Percentiles rank a stretch among this genome's conserved stretches.
Evolutionary conservation across 2,888 invertebrate genomes (phyloP).

Genomic region (Antheraea assamensis): DNA sequence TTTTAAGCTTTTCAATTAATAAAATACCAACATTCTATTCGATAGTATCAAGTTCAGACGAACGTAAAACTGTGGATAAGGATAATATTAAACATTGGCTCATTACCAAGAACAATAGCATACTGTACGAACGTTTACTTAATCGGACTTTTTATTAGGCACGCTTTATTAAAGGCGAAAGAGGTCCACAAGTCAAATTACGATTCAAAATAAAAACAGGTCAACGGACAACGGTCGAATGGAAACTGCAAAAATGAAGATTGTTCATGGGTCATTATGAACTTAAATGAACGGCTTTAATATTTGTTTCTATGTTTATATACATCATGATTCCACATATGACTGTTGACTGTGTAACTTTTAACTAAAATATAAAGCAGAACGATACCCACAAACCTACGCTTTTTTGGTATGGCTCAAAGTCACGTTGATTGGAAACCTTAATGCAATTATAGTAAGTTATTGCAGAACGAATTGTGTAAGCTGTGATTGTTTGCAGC

Average conservation of each 20-base stretch:
- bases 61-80: conserved; percentile 45
- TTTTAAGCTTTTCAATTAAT: neutral
- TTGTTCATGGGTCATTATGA: conserved; percentile 78
- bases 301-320: neutral
- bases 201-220: conserved; percentile 64
- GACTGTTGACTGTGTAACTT: neutral
- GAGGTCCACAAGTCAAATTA: conserved; percentile 66
- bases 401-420: neutral
- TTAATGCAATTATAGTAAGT: neutral
- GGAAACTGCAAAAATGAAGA: conserved; percentile 69
- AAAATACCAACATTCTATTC: neutral
- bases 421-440: neutral
- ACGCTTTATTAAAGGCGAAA: conserved; percentile 67
- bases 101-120: conserved; percentile 71
- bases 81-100: conserved; percentile 54
- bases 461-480: neutral
- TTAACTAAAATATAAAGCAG: neutral
- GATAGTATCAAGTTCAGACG: conserved; percentile 47
- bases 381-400: neutral
- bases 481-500: conserved; percentile 11
- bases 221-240: conserved; percentile 57
- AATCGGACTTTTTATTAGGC: conserved; percentile 68
- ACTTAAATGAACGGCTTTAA: conserved; percentile 62
- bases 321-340: neutral
- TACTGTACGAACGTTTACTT: conserved; percentile 63